phyloP scores from a whole-genome alignment of 1,140 invertebrate genomes.

The Heliconius eleuchia region DNA sequence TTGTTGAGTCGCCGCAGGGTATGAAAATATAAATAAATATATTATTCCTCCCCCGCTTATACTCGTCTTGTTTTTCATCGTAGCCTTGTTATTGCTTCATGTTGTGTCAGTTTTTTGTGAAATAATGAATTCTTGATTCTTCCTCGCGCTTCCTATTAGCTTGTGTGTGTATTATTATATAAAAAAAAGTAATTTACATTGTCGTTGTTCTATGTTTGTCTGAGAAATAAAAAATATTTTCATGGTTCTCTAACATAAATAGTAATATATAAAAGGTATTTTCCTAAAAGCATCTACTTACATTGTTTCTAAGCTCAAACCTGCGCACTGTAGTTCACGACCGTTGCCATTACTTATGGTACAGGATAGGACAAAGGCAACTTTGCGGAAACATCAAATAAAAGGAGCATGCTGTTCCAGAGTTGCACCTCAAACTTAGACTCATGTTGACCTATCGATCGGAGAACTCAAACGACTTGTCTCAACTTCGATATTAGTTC shows the following conservation, averaged over 20 bases:
- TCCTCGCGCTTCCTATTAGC: conserved; percentile 21
- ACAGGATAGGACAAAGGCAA: conserved; percentile 47
- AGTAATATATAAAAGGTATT: background rate
- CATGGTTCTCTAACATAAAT: no score
- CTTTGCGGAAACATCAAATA: conserved; percentile 70
- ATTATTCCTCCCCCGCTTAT: conserved; percentile 45
- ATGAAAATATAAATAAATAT: conserved; percentile 70
- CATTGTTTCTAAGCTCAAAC: background rate
- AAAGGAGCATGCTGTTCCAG: conserved; percentile 51
- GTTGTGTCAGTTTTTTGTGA: conserved; percentile 47
- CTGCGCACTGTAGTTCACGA: conserved; percentile 28
- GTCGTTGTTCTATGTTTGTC: no score
- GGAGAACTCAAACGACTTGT: conserved; percentile 54
- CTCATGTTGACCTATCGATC: conserved; percentile 56
- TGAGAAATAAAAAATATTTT: no score
- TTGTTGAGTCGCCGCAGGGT: conserved; percentile 59
- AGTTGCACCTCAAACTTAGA: conserved; percentile 54
- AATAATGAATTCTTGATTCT: conserved; percentile 37
- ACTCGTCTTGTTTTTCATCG: conserved; percentile 47
- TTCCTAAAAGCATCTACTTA: background rate
- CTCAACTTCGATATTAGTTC: conserved; percentile 77
- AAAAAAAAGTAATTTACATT: background rate
- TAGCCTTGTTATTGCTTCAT: conserved; percentile 53
- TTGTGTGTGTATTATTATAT: background rate
- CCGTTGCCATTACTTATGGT: conserved; percentile 22